Base-by-base conservation (phyloP, 2,113 vertebrate species). In the Camelus bactrianus region DNA sequence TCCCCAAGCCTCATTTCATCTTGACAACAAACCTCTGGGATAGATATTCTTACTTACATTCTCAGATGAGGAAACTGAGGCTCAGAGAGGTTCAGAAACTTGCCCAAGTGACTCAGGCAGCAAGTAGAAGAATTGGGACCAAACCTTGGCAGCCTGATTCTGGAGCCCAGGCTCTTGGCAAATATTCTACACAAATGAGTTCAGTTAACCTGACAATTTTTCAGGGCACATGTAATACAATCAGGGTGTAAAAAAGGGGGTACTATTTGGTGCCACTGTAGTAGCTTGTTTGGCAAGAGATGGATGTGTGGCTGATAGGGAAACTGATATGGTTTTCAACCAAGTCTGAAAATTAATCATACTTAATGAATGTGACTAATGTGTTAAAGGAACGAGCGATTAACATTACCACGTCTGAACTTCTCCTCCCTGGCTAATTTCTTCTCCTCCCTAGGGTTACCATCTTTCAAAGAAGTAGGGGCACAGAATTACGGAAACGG, bases 291-390 rank as follows among this genome's bases (percentile, higher is more conserved):
- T 32, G 12, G 89, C 82, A 35, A 95, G 84, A 87, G 67, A 79
- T 72, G 58, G 89, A 88, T 94, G 52, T 88, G 16, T 24, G 42
- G 75, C 86, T 95, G 93, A 95, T 83, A 84, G 89, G 82, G 86
- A 93, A 89, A 84, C 73, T 80, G 91, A 93, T 94, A 80, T 0
- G 48, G 88, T 72, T 96, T 85, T 91, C 95, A 97, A 93, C 97
- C 93, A 97, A 95, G 86, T 46, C 69, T 73, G 69, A 62, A 94
- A 90, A 96, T 96, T 94, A 97, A 97, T 97, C 97, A 88, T 86
- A 96, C 65, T 94, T 97, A 98, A 97, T 96, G 97, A 97, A 96
- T 84, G 91, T 87, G 89, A 96, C 89, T 95, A 96, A 95, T 64
- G 89, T 72, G 64, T 54, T 96, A 67, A 89, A 96, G 89, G 93